A percentile compares a stretch with the other conserved stretches of the same genome.
Evolutionary conservation across 1,140 invertebrate species (phyloP).

Genomic region (Caenorhabditis latens): DNA sequence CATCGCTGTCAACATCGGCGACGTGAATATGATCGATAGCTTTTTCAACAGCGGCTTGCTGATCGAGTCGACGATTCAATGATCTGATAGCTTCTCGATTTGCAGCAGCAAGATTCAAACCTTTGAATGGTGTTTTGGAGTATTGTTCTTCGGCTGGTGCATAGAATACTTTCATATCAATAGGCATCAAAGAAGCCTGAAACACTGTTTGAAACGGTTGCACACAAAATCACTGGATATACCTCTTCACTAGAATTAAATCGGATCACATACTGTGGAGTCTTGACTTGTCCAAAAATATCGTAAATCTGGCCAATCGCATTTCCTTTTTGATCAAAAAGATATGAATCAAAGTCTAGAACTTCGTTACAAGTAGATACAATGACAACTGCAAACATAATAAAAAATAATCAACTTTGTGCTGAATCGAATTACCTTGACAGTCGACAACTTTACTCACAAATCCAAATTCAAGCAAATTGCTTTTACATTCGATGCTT

Average conservation of each 20-base stretch:
- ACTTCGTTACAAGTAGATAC: constrained; percentile 16
- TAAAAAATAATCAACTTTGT: background rate
- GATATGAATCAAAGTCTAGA: constrained; percentile 18
- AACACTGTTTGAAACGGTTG: background rate
- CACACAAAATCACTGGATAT: background rate
- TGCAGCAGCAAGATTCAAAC: constrained; percentile 23
- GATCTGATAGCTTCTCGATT: background rate
- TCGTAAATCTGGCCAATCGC: constrained; percentile 9
- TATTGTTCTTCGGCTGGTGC: constrained; percentile 12
- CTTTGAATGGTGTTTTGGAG: constrained; percentile 48
- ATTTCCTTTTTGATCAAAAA: constrained; percentile 23
- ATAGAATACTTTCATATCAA: constrained; percentile 35
- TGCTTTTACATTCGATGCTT: constrained; percentile 27
- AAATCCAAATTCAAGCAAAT: constrained; percentile 21
- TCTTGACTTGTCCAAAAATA: constrained; percentile 38
- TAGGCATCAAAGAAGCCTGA: constrained; percentile 13
- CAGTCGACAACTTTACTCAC: constrained; percentile 34
- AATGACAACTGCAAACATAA: background rate
- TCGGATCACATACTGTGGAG: constrained; percentile 20
- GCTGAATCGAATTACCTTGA: background rate
- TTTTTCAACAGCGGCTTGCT: constrained; percentile 15
- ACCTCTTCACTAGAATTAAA: constrained; percentile 42
- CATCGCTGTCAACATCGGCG: constrained; percentile 1
- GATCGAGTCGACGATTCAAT: constrained; percentile 17
- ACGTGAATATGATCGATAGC: background rate